Conservation (phyloP, 2,888 invertebrate genomes). For the Junonia oenone region DNA sequence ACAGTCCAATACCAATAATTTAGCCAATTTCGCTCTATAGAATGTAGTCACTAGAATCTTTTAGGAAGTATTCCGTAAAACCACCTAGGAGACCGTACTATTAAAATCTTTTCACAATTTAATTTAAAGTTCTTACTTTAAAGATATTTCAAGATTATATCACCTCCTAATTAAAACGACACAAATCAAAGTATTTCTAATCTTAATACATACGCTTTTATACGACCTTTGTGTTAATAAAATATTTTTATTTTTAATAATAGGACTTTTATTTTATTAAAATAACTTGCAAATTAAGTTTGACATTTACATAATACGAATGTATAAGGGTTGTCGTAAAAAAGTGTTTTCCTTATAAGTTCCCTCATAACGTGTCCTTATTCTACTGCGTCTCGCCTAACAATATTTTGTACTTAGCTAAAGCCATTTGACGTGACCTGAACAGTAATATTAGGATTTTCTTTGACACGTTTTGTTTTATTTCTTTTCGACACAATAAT, state of each 20-base stretch:
- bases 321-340: conserved; percentile 40
- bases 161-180: too few species aligned
- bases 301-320: background rate
- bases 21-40: background rate
- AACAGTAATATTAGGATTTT: conserved; percentile 16
- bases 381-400: conserved; percentile 42
- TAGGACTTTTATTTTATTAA: background rate
- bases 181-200: background rate
- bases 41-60: too few species aligned
- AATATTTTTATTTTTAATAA: background rate
- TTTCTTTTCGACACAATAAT: background rate
- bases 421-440: conserved; percentile 29
- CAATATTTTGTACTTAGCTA: conserved; percentile 48
- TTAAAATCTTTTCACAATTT: too few species aligned
- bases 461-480: conserved; percentile 1
- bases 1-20: background rate
- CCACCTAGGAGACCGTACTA: too few species aligned
- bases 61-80: too few species aligned
- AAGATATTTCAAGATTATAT: too few species aligned
- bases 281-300: background rate
- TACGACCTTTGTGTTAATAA: background rate
- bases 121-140: too few species aligned
- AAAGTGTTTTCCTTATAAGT: conserved; percentile 53
- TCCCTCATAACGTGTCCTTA: conserved; percentile 50
- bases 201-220: too few species aligned